Evolutionary conservation across 2,888 invertebrate genomes (phyloP).

Genomic region (Ellobium chinense): DNA sequence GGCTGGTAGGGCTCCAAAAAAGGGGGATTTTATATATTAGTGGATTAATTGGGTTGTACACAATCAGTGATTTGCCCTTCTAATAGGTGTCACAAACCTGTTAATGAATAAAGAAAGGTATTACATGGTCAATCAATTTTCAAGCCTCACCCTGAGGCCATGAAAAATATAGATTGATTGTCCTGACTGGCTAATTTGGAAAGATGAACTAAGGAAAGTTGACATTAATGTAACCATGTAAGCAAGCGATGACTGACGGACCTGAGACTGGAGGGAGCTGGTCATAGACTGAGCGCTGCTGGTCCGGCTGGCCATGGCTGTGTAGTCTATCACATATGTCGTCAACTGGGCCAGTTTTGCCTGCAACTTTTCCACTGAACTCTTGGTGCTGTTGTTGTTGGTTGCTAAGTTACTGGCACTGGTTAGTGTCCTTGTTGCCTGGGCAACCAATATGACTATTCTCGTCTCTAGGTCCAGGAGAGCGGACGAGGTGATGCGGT

Average conservation of each 20-base stretch:
- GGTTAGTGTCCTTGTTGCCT: neutral
- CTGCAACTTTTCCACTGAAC: neutral
- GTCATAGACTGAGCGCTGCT: neutral
- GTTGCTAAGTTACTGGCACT: neutral
- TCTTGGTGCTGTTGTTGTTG: neutral
- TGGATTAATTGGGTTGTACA: too few species aligned
- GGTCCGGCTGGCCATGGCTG: neutral
- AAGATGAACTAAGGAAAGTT: too few species aligned
- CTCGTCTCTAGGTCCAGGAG: conserved; percentile 1
- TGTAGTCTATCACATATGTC: neutral
- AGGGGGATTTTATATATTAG: too few species aligned
- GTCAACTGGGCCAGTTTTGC: neutral
- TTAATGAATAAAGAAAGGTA: too few species aligned
- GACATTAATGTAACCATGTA: too few species aligned
- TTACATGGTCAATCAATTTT: too few species aligned
- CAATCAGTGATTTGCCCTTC: too few species aligned
- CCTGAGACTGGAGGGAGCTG: conserved; percentile 23
- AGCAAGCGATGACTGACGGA: neutral
- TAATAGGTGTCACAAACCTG: too few species aligned
- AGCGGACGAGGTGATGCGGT: conserved; percentile 1
- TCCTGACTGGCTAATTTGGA: too few species aligned
- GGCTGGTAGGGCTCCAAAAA: too few species aligned
- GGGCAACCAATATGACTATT: neutral
- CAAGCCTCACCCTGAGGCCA: too few species aligned
- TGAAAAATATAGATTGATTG: too few species aligned